Base-by-base conservation (phyloP, 2,797 vertebrate genomes). In the Trematomus bernacchii region DNA sequence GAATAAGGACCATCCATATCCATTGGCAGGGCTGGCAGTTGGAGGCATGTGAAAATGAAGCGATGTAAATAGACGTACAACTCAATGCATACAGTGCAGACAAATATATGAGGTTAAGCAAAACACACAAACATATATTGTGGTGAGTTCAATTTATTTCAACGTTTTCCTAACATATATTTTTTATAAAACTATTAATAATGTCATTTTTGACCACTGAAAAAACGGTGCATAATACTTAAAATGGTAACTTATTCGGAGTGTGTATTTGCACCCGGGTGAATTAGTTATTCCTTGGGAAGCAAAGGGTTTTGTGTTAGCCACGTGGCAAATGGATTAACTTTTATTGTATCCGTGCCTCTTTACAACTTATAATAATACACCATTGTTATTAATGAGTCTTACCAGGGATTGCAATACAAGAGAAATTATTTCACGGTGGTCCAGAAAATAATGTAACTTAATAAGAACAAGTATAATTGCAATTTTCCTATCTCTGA, bases 1-100 rank as follows among this genome's bases (percentile, higher is more conserved):
- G 83, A 91, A 89, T 87, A 78, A 91, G 53, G 72, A 85, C 91
- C 87, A 92, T 95, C 86, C 73, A 89, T 94, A 94, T 93, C 85
- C 91, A 89, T 90, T 55, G 18, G 89, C 83, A 79, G 74, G 62
- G 87, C 57, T 70, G 93, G 91, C 77, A 94, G 78, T 82, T 86
- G 87, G 87, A 87, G 93, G 68, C 89, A 71, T 63, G 85, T 84
- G 84, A 87, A 95, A 95, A 95, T 93, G 89, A 93, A 95, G 74
- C 73, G 71, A 66, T 70, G n/a, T 0, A 54, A 80, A 50, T 51
- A 42, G 8, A 78, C 79, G 55, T 64, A 43, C 30, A 80, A 84
- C 55, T 68, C 79, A 40, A 15, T 3, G 47, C 27, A 55, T 73
- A 61, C 67, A 70, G 61, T 19, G 18, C 4, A 44, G 52, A 33